Evolutionary conservation across 2,888 invertebrate species (phyloP).

Genomic region (Emmelina monodactyla): DNA sequence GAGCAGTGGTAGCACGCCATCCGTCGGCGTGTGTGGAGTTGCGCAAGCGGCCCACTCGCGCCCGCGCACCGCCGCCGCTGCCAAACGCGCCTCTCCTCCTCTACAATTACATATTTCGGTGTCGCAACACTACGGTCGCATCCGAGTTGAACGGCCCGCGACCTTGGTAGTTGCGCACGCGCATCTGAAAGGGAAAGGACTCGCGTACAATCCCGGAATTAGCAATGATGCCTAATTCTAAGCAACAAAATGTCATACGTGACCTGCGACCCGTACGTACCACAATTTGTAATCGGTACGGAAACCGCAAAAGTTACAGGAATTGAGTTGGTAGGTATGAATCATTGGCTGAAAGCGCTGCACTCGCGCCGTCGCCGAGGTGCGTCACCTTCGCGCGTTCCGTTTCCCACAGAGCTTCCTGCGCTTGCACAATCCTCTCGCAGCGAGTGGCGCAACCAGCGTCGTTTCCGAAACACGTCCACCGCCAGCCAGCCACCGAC

Average conservation of each 20-base stretch:
- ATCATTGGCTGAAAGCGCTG: constrained; percentile 30
- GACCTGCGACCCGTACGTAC: constrained; percentile 34
- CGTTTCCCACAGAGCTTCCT: constrained; percentile 40
- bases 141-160: constrained; percentile 66
- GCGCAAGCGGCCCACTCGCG: constrained; percentile 58
- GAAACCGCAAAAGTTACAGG: constrained; percentile 8
- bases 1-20: constrained; percentile 55
- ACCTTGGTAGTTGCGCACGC: constrained; percentile 60
- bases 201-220: constrained; percentile 34
- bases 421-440: constrained; percentile 31
- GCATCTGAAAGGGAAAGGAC: constrained; percentile 59
- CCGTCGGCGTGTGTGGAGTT: constrained; percentile 53
- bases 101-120: constrained; percentile 64
- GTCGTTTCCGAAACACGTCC: constrained; percentile 25
- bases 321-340: not conserved
- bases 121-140: constrained; percentile 61
- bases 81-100: constrained; percentile 59
- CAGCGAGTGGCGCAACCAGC: constrained; percentile 15
- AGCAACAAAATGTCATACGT: constrained; percentile 33
- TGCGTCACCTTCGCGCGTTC: constrained; percentile 41
- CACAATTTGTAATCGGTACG: constrained; percentile 22
- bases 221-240: constrained; percentile 23
- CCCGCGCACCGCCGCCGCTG: constrained; percentile 52
- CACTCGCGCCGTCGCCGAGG: constrained; percentile 11
- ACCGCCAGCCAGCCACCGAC: constrained; percentile 19